Base-by-base conservation (phyloP, 2,888 invertebrate genomes). In the Phragmatobia fuliginosa region DNA sequence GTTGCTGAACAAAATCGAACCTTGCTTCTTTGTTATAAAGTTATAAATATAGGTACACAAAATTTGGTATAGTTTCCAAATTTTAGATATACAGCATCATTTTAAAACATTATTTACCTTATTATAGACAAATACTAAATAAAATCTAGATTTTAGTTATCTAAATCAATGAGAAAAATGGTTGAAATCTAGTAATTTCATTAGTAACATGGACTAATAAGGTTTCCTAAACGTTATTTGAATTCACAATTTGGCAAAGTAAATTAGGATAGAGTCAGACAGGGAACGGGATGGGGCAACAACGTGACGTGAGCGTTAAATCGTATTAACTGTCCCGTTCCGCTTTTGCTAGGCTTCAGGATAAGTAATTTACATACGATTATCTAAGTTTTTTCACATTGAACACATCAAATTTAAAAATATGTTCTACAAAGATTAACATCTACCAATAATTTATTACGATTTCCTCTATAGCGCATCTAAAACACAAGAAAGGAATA, bases 1-100 rank as follows among this genome's bases (percentile, higher is more conserved):
- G 56, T 72, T 63, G 69, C 62, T 71, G 60, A 67, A 70, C 32
- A 36, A 63, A 52, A 18, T 52, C 11, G 45, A 72, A 36, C n/a
- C 32, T 52, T 32, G 58, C n/a, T 18, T 36, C 21, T 28, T 45
- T 62, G n/a, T 60, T 33, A 58, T 60, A 33, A 32, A 45, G 60
- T 33, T 60, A 60, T 33, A 41, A 32, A 14, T 66, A 66, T 60
- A 66, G 45, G 45, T 66, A 58, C 33, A 60, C 60, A 52, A 49
- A 59, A 45, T 66, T 60, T 60, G 60, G 60, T 41, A 45, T 33
- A 60, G 31, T 28, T 11, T 16, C 59, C 60, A 49, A 60, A 66
- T 60, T 45, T 31, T 56, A 56, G 28, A 28, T 25, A 10, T n/a
- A 56, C 28, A 11, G 25, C 10, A 49, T n/a, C 10, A 8, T 49